Evolutionary conservation across 2,888 invertebrate genomes (phyloP).

Genomic region (Drosophila robusta): DNA sequence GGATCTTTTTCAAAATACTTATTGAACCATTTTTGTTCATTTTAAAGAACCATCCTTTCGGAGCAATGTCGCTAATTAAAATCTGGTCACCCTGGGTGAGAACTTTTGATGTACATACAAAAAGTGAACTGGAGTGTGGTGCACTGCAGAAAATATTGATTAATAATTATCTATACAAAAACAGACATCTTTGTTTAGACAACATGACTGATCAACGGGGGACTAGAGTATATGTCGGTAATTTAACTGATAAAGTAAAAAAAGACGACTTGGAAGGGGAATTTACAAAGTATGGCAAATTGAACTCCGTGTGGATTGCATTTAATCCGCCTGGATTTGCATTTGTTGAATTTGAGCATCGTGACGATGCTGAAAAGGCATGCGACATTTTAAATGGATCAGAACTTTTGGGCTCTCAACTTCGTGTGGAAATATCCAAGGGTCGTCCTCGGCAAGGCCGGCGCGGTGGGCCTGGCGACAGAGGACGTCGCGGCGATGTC

Average conservation of each 20-base stretch:
- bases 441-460: constrained; percentile 91
- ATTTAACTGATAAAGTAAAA: constrained; percentile 94
- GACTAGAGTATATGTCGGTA: constrained; percentile 95
- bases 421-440: constrained; percentile 94
- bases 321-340: constrained; percentile 98
- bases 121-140: constrained; percentile 62
- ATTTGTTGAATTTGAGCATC: constrained; percentile 95
- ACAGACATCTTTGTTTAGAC: constrained; percentile 50
- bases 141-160: constrained; percentile 66
- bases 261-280: constrained; percentile 96
- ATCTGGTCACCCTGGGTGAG: constrained; percentile 55
- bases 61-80: constrained; percentile 4
- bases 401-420: constrained; percentile 93
- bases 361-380: constrained; percentile 95
- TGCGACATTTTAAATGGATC: constrained; percentile 94
- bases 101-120: constrained; percentile 76
- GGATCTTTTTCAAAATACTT: background rate
- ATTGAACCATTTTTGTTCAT: background rate
- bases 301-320: constrained; percentile 96
- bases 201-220: constrained; percentile 86
- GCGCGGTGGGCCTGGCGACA: constrained; percentile 85
- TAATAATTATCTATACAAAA: constrained; percentile 56
- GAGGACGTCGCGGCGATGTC: constrained; percentile 86
- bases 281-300: constrained; percentile 96
- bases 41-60: constrained; percentile 9